Conservation (phyloP, 2,888 invertebrate genomes). For the Linnaemya vulpina region DNA sequence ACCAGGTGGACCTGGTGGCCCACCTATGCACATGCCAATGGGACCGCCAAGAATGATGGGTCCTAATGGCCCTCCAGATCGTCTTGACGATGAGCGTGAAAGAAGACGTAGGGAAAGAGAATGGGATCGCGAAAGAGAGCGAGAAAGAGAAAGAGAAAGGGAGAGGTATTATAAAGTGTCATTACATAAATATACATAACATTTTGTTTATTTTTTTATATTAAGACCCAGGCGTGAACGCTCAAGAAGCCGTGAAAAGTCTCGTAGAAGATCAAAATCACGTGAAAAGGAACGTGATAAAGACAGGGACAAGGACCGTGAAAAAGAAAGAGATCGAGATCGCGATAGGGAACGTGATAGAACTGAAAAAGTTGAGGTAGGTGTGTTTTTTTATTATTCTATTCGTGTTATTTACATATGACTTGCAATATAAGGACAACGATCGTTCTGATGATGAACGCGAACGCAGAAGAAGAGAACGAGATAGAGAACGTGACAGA, state of each 20-base stretch:
- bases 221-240: conserved; percentile 76
- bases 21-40: conserved; percentile 78
- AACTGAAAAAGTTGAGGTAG: conserved; percentile 70
- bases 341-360: conserved; percentile 82
- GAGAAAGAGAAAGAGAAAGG: conserved; percentile 80
- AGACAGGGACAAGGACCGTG: conserved; percentile 84
- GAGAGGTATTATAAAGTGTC: conserved; percentile 75
- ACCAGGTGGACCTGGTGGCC: conserved; percentile 71
- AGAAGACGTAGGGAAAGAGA: conserved; percentile 83
- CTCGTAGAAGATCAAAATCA: conserved; percentile 86
- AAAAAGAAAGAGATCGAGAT: conserved; percentile 76
- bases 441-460: conserved; percentile 77
- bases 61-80: conserved; percentile 66
- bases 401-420: background rate
- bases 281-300: conserved; percentile 82
- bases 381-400: background rate
- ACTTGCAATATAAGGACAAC: conserved; percentile 67
- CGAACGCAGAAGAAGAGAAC: conserved; percentile 77
- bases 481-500: conserved; percentile 78
- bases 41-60: conserved; percentile 77
- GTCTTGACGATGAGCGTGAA: conserved; percentile 74
- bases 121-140: conserved; percentile 76
- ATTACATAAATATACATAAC: background rate
- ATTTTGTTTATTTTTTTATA: background rate
- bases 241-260: conserved; percentile 79